A percentile compares a stretch with the other conserved stretches of the same genome.
Conservation (phyloP, 2,113 vertebrate species). For the Saimiri boliviensis region DNA sequence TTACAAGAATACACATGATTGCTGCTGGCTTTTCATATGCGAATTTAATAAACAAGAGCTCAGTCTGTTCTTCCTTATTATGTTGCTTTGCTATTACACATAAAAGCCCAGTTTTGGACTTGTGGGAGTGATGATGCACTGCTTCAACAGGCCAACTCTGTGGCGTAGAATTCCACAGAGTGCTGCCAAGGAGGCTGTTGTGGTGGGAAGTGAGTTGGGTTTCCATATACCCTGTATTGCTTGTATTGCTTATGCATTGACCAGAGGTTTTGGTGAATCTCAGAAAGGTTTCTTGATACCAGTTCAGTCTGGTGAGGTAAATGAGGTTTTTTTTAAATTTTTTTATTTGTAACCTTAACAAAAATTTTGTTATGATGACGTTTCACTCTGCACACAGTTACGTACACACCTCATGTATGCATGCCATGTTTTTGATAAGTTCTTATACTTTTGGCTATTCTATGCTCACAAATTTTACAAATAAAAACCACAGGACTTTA, state of each 20-base stretch:
- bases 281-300: not conserved
- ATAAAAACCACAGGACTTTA: not conserved
- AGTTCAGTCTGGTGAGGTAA: not conserved
- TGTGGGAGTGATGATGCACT: not conserved
- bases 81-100: constrained; percentile 18
- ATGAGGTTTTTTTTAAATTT: not conserved
- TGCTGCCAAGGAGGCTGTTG: not conserved
- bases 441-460: not conserved
- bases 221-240: not conserved
- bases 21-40: constrained; percentile 21
- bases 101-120: constrained; percentile 7
- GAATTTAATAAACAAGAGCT: constrained; percentile 16
- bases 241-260: not conserved
- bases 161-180: not conserved
- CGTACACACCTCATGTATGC: not conserved
- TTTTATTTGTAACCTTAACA: not conserved
- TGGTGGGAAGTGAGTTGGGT: not conserved
- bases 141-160: constrained; percentile 16
- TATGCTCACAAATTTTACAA: not conserved
- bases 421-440: not conserved
- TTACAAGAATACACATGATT: not conserved
- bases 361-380: not conserved
- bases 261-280: not conserved
- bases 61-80: not conserved
- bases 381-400: not conserved